Percentiles rank a stretch among this genome's conserved stretches.
Conservation (phyloP, 2,797 vertebrate genomes). For the Leuciscus waleckii region DNA sequence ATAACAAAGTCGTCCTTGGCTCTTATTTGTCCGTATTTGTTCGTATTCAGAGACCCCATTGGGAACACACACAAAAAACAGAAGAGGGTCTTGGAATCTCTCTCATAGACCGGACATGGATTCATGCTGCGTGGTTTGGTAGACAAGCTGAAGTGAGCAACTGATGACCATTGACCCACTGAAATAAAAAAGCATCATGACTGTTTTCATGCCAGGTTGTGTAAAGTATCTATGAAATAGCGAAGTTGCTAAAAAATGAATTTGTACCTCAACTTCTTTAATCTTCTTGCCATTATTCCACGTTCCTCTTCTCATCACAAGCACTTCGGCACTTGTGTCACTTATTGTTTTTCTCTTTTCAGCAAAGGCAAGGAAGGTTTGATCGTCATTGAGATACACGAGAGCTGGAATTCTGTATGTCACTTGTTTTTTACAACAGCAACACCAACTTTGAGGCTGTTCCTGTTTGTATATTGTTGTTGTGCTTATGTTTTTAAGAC, state of each 20-base stretch:
- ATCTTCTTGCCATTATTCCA: background rate
- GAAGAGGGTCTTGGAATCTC: constrained; percentile 62
- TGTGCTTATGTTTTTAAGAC: constrained; percentile 52
- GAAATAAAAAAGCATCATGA: constrained; percentile 21
- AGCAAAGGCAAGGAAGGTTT: constrained; percentile 87
- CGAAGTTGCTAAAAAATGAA: background rate
- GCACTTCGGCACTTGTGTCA: constrained; percentile 72
- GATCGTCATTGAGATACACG: constrained; percentile 76
- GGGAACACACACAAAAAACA: constrained; percentile 81
- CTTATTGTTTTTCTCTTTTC: constrained; percentile 81
- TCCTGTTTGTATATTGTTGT: constrained; percentile 78
- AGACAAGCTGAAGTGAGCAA: constrained; percentile 46
- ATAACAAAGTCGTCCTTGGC: constrained; percentile 76
- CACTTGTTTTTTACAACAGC: constrained; percentile 62
- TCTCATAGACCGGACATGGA: constrained; percentile 79
- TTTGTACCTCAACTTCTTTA: constrained; percentile 28
- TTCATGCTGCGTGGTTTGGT: constrained; percentile 78
- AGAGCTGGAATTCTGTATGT: constrained; percentile 90
- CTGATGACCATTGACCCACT: constrained; percentile 50
- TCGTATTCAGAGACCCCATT: constrained; percentile 51
- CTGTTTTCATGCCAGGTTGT: background rate
- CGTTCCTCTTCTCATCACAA: constrained; percentile 42
- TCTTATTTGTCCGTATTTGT: constrained; percentile 67
- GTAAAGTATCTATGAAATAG: background rate
- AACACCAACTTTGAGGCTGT: background rate